Evolutionary conservation across 2,888 invertebrate species (phyloP), one percentile per base, ranked within the genome.

Genomic region (Macropis europaea): DNA sequence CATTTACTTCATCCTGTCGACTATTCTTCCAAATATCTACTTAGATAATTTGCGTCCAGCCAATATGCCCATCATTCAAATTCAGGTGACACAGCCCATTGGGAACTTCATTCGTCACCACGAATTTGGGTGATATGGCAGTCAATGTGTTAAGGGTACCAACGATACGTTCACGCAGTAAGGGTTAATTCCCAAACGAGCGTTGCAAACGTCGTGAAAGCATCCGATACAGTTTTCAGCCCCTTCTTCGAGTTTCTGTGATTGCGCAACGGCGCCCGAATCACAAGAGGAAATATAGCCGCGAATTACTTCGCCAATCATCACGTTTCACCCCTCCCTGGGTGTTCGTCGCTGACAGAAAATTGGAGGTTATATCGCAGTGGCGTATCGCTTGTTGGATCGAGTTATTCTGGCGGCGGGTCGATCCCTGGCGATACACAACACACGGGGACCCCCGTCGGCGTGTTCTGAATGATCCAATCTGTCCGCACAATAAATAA

Each of bases 401-500:
- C 77, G 79, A 77, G 77, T 77, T 79, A 79, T 82, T 78, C 62
- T 68, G 63, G 64, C 43, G 60, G 64, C 67, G 70, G 74, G 54
- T 79, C 68, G 77, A 76, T 76, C 59, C 67, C 57, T 52, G 60
- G 26, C 62, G 42, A 56, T 45, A 53, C 61, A 56, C 61, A 36
- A 11, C 32, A 22, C 22, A 30, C 34, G 4, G 68, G 70, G 62
- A 64, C 73, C 79, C 82, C 82, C 73, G 66, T 70, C 73, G 79
- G 71, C 66, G 50, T 76, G 73, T 76, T 76, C 77, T 83, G 82
- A 84, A 85, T 86, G 83, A 86, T 86, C 83, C 83, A 86, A 86
- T 86, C 85, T 84, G 81, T 64, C 71, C 81, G 73, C 77, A 83
- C 81, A 83, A 83, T 83, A 82, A 84, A 83, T 85, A 84, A 84